These are phyloP conservation scores for Brachyistius frenatus DNA, from an alignment of 2,113 vertebrate species.

Conservation along the genomic window DNA sequence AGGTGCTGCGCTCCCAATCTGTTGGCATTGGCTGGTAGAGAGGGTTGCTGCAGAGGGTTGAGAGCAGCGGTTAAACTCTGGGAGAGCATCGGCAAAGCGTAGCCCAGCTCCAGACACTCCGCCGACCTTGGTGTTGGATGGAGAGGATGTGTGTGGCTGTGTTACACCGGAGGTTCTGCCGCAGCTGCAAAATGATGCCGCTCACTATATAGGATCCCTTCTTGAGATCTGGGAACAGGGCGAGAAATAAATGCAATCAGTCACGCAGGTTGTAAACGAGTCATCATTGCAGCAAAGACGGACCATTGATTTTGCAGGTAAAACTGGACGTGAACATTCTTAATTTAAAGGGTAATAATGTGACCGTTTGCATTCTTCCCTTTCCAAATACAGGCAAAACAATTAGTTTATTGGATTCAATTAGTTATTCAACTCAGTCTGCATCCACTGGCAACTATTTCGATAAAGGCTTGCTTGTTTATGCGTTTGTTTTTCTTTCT, in stretches of 20 bases:
- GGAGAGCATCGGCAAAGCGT: slow-evolving; percentile 45
- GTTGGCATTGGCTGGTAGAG: slow-evolving; percentile 42
- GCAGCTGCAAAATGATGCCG: slow-evolving; percentile 34
- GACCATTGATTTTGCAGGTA: not conserved
- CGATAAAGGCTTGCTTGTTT: no score
- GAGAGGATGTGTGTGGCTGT: slow-evolving; percentile 32
- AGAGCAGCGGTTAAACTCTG: slow-evolving; percentile 48
- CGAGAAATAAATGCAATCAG: not conserved
- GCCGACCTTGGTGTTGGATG: slow-evolving; percentile 64
- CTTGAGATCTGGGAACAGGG: not conserved
- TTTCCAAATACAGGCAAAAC: not conserved
- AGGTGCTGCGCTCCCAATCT: slow-evolving; percentile 66
- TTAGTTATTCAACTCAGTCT: no score
- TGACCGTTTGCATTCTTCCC: not conserved
- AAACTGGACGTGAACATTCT: not conserved
- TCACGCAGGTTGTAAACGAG: slow-evolving; percentile 2
- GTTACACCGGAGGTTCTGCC: slow-evolving; percentile 32
- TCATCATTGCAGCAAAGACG: not conserved
- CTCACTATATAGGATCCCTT: not conserved
- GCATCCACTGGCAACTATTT: no score
- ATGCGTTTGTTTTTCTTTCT: no score
- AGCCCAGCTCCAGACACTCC: slow-evolving; percentile 48
- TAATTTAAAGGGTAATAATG: not conserved
- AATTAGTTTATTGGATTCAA: not conserved
- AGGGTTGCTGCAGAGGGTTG: slow-evolving; percentile 36